Evolutionary conservation across 2,113 vertebrate species (phyloP).

Genomic region (Gila orcuttii): DNA sequence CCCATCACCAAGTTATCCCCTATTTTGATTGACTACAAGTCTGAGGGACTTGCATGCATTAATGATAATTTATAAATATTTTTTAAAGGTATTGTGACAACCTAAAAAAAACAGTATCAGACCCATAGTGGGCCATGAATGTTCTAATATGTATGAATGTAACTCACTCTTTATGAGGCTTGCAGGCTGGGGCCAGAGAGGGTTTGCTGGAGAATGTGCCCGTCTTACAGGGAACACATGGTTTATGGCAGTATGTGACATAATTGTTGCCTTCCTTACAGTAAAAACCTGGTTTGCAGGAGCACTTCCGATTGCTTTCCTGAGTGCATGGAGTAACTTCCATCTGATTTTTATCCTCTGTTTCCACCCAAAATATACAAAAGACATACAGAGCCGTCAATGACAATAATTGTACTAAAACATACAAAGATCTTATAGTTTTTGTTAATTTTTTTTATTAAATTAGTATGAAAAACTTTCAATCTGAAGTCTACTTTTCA

Average conservation of each 20-base stretch:
- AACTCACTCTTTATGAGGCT: conserved; percentile 48
- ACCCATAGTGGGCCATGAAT: not conserved
- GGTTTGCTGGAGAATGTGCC: conserved; percentile 47
- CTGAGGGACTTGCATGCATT: not conserved
- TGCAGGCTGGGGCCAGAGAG: conserved; percentile 4
- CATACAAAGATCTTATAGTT: not conserved
- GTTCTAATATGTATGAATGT: not conserved
- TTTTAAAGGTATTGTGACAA: not conserved
- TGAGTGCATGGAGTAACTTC: conserved; percentile 35
- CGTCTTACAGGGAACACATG: conserved; percentile 4
- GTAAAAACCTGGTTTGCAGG: conserved; percentile 49
- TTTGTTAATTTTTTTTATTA: not conserved
- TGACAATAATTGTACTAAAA: not conserved
- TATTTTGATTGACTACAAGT: not conserved
- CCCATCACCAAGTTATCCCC: not conserved
- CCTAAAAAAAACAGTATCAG: not conserved
- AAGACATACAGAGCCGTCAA: conserved; percentile 16
- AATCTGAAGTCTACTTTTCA: not conserved
- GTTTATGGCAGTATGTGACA: conserved; percentile 35
- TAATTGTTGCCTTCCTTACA: not conserved
- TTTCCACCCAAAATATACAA: conserved; percentile 3
- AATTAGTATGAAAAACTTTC: not conserved
- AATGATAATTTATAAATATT: not conserved
- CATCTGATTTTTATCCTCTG: not conserved
- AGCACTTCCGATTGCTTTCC: conserved; percentile 20